phyloP scores from a whole-genome alignment of 2,113 vertebrate genomes.

The Puntigrus tetrazona region DNA sequence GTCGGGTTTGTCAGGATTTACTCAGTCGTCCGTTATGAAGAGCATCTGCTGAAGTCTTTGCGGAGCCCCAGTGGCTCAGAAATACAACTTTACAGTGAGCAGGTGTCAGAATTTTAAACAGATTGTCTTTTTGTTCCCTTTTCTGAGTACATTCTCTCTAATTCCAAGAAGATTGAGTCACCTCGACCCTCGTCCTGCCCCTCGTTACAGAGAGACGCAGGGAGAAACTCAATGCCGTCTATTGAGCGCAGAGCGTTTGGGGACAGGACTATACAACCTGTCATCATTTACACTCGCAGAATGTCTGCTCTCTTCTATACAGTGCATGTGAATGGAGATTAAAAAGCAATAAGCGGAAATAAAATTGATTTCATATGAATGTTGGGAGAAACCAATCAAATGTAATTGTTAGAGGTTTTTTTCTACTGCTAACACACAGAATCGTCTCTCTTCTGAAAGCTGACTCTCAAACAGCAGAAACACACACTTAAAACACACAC shows the following conservation, averaged over 20 bases:
- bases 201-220: slow-evolving; percentile 61
- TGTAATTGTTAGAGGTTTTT: not conserved
- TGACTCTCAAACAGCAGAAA: too few relatives aligned
- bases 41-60: slow-evolving; percentile 78
- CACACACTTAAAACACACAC: too few relatives aligned
- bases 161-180: slow-evolving; percentile 71
- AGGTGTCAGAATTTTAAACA: slow-evolving; percentile 80
- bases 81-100: slow-evolving; percentile 76
- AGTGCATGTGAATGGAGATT: not conserved
- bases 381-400: not conserved
- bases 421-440: too few relatives aligned
- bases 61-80: slow-evolving; percentile 75
- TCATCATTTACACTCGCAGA: not conserved
- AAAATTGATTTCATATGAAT: not conserved
- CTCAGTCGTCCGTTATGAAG: slow-evolving; percentile 74
- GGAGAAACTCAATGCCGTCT: slow-evolving; percentile 29
- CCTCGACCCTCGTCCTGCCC: slow-evolving; percentile 71
- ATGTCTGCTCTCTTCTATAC: not conserved
- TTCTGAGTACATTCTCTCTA: slow-evolving; percentile 70
- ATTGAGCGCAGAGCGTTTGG: not conserved
- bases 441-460: too few relatives aligned
- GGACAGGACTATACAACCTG: not conserved
- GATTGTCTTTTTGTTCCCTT: slow-evolving; percentile 72
- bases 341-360: not conserved
- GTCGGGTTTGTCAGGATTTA: slow-evolving; percentile 75